These are phyloP conservation scores for Gadopsis bispinosus DNA, from an alignment of 2,797 vertebrate genomes.

Conservation along the genomic window DNA sequence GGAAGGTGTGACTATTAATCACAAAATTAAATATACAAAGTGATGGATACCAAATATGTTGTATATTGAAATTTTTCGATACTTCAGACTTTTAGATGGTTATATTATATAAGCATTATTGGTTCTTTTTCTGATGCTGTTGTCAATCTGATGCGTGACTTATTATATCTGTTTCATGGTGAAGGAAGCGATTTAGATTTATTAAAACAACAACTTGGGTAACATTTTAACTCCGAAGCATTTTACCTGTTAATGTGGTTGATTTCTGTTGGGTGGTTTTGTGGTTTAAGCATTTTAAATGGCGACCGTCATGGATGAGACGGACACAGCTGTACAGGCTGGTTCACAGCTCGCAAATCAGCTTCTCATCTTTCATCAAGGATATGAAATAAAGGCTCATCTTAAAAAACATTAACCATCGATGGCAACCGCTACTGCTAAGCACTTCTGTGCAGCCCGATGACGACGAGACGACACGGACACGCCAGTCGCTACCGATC, in stretches of 20 bases:
- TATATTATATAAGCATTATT: neutral
- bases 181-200: no score
- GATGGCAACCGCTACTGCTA: neutral
- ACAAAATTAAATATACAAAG: neutral
- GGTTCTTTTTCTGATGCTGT: neutral
- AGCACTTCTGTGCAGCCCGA: neutral
- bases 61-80: neutral
- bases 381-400: no score
- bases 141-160: neutral
- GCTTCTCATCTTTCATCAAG: neutral
- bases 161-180: no score
- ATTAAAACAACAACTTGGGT: neutral
- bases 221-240: neutral
- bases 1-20: constrained; percentile 17
- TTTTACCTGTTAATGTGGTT: neutral
- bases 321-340: neutral
- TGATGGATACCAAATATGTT: constrained; percentile 9
- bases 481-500: neutral
- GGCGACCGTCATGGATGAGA: neutral
- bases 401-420: neutral
- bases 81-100: neutral
- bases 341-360: neutral
- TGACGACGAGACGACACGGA: neutral
- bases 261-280: neutral
- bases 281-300: neutral